Evolutionary conservation across 1,140 invertebrate genomes (phyloP), one percentile per base, ranked within the genome.

Genomic region (Drosophila bocki): DNA sequence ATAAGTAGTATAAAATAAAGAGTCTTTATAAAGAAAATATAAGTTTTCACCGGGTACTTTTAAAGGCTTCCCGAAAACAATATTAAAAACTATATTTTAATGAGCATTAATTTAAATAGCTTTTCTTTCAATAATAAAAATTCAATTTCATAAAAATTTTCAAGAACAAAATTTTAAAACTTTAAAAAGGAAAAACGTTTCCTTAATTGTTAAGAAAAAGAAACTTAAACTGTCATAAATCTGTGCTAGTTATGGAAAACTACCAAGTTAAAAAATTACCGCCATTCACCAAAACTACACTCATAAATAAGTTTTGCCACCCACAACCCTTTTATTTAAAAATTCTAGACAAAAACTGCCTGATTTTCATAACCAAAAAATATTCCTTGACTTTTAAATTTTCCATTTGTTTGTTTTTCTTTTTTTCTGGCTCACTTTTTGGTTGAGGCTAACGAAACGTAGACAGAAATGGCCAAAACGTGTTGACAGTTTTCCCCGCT

Each of bases 391-490:
- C 62, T 77, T 68, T 77, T 37, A 50, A 47, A 58, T 57, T 63
- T 32, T 71, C 22, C 41, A 17, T 42, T 19, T 70, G 51, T 58
- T 70, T 69, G 41, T 37, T 60, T 58, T 37, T 69, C 12, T 37
- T 13, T 54, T 35, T 48, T 42, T n/a, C 9, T 65, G 26, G 0
- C 8, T 13, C 7, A 12, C n/a, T 3, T 41, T 48, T 45, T 44
- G 12, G 58, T 68, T 69, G 72, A 51, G 41, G 47, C 72, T 53
- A 58, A 76, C 69, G 37, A 56, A 77, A 70, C 69, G 75, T 53
- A 67, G 56, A 57, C 44, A 57, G 37, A 80, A 80, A 80, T 80
- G 59, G 76, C 76, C 61, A 80, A 80, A 80, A 80, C 78, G 78
- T 79, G 78, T 80, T 80, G 78, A 80, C 78, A 80, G 69, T 79